Evolutionary conservation across 2,113 vertebrate species (phyloP), one percentile per base, ranked within the genome.

Genomic region (Uropsilus gracilis): DNA sequence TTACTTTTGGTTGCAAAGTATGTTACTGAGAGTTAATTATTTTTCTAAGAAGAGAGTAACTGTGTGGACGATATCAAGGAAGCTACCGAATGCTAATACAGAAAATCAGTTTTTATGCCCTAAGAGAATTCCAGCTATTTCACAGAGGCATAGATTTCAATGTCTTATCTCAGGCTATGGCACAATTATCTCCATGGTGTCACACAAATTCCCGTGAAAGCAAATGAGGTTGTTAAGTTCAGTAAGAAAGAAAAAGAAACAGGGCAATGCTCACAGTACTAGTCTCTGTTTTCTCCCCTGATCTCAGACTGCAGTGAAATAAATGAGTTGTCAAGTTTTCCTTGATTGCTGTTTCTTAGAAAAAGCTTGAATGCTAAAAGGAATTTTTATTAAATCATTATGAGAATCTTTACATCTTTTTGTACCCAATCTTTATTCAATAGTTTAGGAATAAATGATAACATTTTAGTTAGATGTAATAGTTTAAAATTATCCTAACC

Each of bases 11-110:
- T 68, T 94, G 50, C 1, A 5, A 86, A 1, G 66, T 78, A 63
- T 94, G 90, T 96, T 95, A 50, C 28, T 93, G 50, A 39, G 14
- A 92, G 42, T 96, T 96, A 96, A 97, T 94, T 96, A 94, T 90
- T 91, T 91, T 13, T 39, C 39, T 88, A 64, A 92, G 81, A 86
- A 77, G 10, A 82, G 86, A 28, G 86, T 80, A 94, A 92, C 37
- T 85, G 92, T 6, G 10, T 94, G 57, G 6, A 86, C 57, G 87
- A 30, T 57, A 90, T 28, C 81, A 34, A 44, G 1, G 0, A n/a
- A 7, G 17, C 48, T 59, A 81, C 22, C 13, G 11, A 95, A 89
- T 95, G 18, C 61, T 96, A 96, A 89, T 92, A 86, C 3, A 75
- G 95, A 93, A 96, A 97, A 92, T 34, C 28, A 89, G 11, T 9